phyloP scores from a whole-genome alignment of 2,888 invertebrate genomes.

The Acanthopleura granulata region DNA sequence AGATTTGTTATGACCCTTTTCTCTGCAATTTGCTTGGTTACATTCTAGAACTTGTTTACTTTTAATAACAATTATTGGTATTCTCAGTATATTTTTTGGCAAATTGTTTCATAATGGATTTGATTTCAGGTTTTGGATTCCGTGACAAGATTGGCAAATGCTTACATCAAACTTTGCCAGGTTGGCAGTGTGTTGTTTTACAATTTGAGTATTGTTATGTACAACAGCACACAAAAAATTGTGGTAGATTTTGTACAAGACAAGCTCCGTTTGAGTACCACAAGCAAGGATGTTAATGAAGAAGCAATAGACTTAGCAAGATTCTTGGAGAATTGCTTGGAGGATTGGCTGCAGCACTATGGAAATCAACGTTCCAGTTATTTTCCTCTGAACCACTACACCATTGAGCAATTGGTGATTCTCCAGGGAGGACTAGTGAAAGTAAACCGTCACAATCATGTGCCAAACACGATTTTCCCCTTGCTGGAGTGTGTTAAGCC shows the following conservation, averaged over 20 bases:
- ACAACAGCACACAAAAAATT: background rate
- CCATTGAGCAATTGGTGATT: conserved; percentile 58
- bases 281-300: conserved; percentile 27
- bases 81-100: no score
- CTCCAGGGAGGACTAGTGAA: conserved; percentile 50
- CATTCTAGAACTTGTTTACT: no score
- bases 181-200: conserved; percentile 58
- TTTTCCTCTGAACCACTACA: conserved; percentile 52
- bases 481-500: conserved; percentile 42
- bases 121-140: conserved; percentile 52
- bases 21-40: no score
- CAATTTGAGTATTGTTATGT: conserved; percentile 40
- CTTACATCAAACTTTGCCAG: conserved; percentile 46
- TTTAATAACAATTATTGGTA: no score
- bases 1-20: no score
- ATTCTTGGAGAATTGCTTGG: conserved; percentile 47
- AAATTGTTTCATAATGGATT: background rate
- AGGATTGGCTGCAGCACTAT: conserved; percentile 48
- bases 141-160: conserved; percentile 46
- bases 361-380: conserved; percentile 38
- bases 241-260: background rate
- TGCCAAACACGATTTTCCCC: conserved; percentile 37
- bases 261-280: background rate
- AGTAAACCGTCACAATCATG: conserved; percentile 33
- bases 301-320: conserved; percentile 39